Base-by-base conservation (phyloP, 2,797 vertebrate species). In the Premnoplex brunnescens region DNA sequence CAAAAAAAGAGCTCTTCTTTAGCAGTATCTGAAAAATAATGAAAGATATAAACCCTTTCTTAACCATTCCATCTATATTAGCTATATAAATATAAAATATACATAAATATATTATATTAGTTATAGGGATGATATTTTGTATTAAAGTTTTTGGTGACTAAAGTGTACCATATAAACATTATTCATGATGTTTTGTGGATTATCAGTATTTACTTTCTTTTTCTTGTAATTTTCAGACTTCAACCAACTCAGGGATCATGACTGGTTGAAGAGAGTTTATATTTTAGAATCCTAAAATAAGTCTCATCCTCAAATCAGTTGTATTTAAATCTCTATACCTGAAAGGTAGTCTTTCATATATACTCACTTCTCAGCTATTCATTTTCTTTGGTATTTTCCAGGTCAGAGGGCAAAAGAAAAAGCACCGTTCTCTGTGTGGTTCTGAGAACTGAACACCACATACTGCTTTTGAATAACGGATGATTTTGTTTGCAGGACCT, bases 391-490 rank as follows among this genome's bases (percentile, higher is more conserved):
- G 44, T 87, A 86, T 93, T 95, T 93, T 71, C 83, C 95, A 71
- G 76, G 91, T 81, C 81, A 96, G 66, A 90, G 80, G 44, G 43
- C 67, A 94, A 87, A 63, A 81, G 48, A 76, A 86, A 95, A 96
- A 85, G 20, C n/a, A 66, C 32, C 63, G 32, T 39, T 84, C 39
- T 86, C 23, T 49, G 21, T 34, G 68, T 20, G 64, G 23, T 88
- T 80, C 79, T 90, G 55, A 91, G 63, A 90, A 88, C 55, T 39
- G 60, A 96, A 68, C 55, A 87, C 58, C 54, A 69, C 87, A 91
- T 63, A 91, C n/a, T 89, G 91, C 44, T 94, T 96, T 91, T 94
- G 85, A 93, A 91, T 84, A 95, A 91, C 85, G 85, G 92, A 93
- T 88, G 3, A 94, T 96, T 96, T 96, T 23, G 12, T 89, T 93